Evolutionary conservation across 2,888 invertebrate species (phyloP), one percentile per base, ranked within the genome.

Genomic region (Andrena bicolor): DNA sequence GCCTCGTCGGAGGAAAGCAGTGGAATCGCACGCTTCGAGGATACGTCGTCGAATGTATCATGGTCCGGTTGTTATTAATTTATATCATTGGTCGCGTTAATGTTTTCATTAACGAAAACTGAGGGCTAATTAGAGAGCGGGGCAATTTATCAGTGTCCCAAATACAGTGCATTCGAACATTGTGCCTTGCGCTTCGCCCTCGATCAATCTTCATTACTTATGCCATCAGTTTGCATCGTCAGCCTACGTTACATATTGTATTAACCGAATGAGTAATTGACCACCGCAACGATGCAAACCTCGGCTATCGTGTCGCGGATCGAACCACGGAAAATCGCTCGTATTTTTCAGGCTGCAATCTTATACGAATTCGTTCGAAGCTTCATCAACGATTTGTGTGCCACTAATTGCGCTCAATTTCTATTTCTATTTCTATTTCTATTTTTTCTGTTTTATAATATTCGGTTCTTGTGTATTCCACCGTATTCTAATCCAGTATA

Each of bases 131-230:
- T 78, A 78, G 51, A 73, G 26, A 69, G 26, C 63, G 16, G 6
- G 56, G 58, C 68, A 64, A 78, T 78, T 78, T 73, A 73, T 80
- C 80, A 69, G 78, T 69, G 80, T 78, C 58, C 56, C 64, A 64
- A 77, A 80, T 80, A 65, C n/a, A 53, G 51, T 28, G 48, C 30
- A 68, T 73, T 78, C 72, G 48, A 73, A 68, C 72, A 64, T 72
- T 51, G 78, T 51, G 16, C 49, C 56, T 64, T 58, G 68, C 35
- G 60, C 60, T 77, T 58, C 35, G 65, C 60, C 56, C 28, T 64
- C 66, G 72, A 80, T 80, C 78, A 72, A 78, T 80, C 80, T 80
- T 78, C 80, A 58, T 80, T 80, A 80, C 72, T 78, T 77, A 69
- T 78, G 63, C 78, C 63, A 80, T 69, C 66, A 73, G 72, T 77